phyloP scores from a whole-genome alignment of 2,113 vertebrate species.

The Tragelaphus strepsiceros region DNA sequence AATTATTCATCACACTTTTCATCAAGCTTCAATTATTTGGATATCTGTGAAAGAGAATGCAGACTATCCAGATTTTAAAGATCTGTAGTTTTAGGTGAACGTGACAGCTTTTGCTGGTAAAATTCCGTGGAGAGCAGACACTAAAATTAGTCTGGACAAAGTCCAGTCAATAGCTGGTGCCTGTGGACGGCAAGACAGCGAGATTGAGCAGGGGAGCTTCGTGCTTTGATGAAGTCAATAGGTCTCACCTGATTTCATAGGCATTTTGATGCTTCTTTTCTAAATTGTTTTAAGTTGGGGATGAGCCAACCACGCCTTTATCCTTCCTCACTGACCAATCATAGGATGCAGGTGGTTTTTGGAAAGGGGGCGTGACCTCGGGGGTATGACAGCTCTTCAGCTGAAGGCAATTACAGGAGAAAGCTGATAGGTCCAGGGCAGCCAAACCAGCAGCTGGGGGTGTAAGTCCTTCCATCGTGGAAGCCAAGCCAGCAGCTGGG shows the following conservation, averaged over 20 bases:
- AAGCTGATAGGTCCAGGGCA: rapidly evolving
- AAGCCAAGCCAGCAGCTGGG: too few species aligned
- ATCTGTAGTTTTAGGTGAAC: background rate
- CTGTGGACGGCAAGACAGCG: rapidly evolving
- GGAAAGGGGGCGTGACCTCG: background rate
- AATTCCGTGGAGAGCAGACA: rapidly evolving
- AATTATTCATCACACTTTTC: background rate
- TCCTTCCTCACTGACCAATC: too few species aligned
- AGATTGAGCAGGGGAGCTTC: rapidly evolving
- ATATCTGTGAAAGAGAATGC: background rate
- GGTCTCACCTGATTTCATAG: background rate
- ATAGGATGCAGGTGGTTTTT: background rate
- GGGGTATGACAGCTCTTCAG: background rate
- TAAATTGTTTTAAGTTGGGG: background rate
- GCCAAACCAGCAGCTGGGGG: rapidly evolving
- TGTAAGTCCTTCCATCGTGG: rapidly evolving
- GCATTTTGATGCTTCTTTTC: background rate
- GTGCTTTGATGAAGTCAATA: background rate
- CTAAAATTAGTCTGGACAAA: background rate
- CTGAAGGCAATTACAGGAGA: background rate
- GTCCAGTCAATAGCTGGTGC: rapidly evolving
- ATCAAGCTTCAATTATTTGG: background rate
- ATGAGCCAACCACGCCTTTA: rapidly evolving
- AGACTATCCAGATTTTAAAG: background rate
- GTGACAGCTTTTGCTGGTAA: background rate